A percentile compares a stretch with the other conserved stretches of the same genome.
phyloP scores from a whole-genome alignment of 2,797 vertebrate genomes.

The Steatocranus sp. region DNA sequence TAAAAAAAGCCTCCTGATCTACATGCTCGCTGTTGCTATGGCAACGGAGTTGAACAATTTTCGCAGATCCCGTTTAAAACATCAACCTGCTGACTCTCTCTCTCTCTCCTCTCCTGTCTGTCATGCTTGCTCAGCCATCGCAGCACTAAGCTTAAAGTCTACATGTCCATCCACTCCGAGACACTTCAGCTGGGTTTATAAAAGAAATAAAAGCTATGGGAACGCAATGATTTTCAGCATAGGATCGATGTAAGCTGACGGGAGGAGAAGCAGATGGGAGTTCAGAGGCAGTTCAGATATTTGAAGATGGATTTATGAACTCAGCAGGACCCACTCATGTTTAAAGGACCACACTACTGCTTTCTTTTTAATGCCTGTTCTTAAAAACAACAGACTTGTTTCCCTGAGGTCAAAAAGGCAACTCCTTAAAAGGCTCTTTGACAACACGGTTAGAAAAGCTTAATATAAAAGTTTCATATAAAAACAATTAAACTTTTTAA shows the following conservation, averaged over 20 bases:
- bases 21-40: constrained; percentile 63
- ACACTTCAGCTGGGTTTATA: not conserved
- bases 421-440: not conserved
- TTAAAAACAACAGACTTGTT: not conserved
- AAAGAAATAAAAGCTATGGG: not conserved
- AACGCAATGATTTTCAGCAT: not conserved
- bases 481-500: not conserved
- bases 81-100: constrained; percentile 29
- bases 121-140: not conserved
- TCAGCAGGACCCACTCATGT: not conserved
- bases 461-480: not conserved
- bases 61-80: constrained; percentile 23
- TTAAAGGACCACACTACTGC: not conserved
- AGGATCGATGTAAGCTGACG: not conserved
- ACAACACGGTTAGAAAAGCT: not conserved
- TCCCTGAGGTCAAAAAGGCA: not conserved
- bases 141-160: not conserved
- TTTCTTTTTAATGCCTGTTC: not conserved
- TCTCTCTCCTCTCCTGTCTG: not conserved
- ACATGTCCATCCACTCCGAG: not conserved
- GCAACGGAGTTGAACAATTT: constrained; percentile 48
- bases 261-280: not conserved
- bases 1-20: constrained; percentile 55
- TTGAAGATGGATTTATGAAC: not conserved
- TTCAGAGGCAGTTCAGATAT: not conserved